Conservation (phyloP, 2,797 vertebrate species). For the Fistularia commersonii region DNA sequence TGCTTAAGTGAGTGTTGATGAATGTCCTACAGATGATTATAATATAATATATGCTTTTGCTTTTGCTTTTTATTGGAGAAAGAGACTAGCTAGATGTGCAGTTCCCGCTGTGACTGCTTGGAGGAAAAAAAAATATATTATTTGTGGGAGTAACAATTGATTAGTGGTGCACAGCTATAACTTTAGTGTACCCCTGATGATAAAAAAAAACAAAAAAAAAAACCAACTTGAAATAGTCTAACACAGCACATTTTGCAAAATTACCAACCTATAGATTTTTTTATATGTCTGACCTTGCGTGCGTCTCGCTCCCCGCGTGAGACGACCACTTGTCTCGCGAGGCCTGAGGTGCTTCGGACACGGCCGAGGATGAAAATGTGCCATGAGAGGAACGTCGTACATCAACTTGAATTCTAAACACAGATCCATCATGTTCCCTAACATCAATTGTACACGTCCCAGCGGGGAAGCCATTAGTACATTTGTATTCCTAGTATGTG, state of each 20-base stretch:
- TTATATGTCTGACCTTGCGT: constrained; percentile 58
- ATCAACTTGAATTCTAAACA: constrained; percentile 55
- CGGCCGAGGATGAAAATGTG: constrained; percentile 36
- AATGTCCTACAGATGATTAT: too few relatives aligned
- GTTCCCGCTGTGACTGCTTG: too few relatives aligned
- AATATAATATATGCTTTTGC: too few relatives aligned
- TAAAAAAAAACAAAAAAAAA: constrained; percentile 18
- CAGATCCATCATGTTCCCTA: constrained; percentile 37
- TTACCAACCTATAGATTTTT: constrained; percentile 51
- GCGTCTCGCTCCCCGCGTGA: constrained; percentile 9
- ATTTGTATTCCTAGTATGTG: constrained; percentile 35
- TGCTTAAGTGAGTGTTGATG: too few relatives aligned
- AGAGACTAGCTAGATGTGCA: too few relatives aligned
- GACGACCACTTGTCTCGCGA: constrained; percentile 12
- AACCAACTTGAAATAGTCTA: constrained; percentile 47
- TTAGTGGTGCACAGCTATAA: constrained; percentile 24
- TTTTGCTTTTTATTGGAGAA: too few relatives aligned
- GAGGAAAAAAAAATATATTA: too few relatives aligned
- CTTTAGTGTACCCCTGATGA: constrained; percentile 16
- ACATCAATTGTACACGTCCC: constrained; percentile 36
- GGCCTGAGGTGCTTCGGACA: constrained; percentile 30
- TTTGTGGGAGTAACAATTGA: constrained; percentile 3
- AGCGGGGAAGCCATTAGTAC: constrained; percentile 15
- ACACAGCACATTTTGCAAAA: constrained; percentile 58
- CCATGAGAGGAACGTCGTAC: constrained; percentile 32